A percentile compares a stretch with the other conserved stretches of the same genome.
Evolutionary conservation across 1,140 invertebrate species (phyloP).

Genomic region (Chrysopa pallens): DNA sequence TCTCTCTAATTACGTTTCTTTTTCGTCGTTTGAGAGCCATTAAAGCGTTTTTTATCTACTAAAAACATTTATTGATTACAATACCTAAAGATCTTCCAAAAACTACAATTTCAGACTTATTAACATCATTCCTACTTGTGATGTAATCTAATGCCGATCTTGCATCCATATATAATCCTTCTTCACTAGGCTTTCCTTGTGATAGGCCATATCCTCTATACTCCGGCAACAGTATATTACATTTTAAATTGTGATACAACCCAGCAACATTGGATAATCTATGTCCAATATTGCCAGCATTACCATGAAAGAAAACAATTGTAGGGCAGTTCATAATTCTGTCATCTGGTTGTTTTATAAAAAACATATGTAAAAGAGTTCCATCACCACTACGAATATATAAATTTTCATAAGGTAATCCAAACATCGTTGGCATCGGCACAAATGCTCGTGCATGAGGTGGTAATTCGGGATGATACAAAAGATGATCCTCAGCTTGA

Average conservation of each 20-base stretch:
- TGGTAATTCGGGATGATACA: slow-evolving; percentile 81
- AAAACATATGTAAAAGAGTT: slow-evolving; percentile 66
- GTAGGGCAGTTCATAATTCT: slow-evolving; percentile 48
- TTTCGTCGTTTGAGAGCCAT: too few relatives aligned
- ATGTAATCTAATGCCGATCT: slow-evolving; percentile 74
- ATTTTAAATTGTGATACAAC: slow-evolving; percentile 59
- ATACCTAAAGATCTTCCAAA: slow-evolving; percentile 81
- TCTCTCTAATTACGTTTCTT: too few relatives aligned
- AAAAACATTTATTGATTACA: neutral
- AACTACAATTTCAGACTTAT: slow-evolving; percentile 69
- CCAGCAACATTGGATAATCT: slow-evolving; percentile 60
- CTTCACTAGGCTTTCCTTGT: slow-evolving; percentile 70
- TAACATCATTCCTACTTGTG: slow-evolving; percentile 59
- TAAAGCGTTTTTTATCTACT: too few relatives aligned
- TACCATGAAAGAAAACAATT: slow-evolving; percentile 83
- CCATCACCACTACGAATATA: slow-evolving; percentile 62
- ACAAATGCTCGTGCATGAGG: slow-evolving; percentile 73
- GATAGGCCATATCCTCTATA: slow-evolving; percentile 91
- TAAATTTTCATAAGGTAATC: slow-evolving; percentile 71
- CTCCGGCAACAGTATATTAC: slow-evolving; percentile 80
- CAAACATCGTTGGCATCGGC: slow-evolving; percentile 62
- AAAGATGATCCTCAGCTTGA: slow-evolving; percentile 63
- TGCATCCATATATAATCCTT: slow-evolving; percentile 75
- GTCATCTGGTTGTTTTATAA: slow-evolving; percentile 60
- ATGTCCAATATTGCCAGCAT: slow-evolving; percentile 92